These are phyloP conservation scores for Tetrapedia diversipes DNA, from an alignment of 2,888 invertebrate genomes.

Conservation along the genomic window DNA sequence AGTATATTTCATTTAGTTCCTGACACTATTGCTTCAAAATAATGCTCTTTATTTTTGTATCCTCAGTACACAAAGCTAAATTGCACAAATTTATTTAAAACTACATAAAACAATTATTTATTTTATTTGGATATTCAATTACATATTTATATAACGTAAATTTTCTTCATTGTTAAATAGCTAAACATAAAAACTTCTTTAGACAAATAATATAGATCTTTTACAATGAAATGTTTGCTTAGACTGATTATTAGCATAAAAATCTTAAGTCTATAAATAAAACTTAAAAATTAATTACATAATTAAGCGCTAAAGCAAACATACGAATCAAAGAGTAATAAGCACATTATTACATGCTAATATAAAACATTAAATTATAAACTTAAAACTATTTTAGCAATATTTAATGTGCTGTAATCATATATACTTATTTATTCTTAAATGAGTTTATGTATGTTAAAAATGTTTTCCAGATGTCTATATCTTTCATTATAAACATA, in stretches of 20 bases:
- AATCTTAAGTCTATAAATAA: neutral
- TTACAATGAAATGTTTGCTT: neutral
- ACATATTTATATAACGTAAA: neutral
- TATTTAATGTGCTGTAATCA: neutral
- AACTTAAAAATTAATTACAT: slow-evolving; percentile 33
- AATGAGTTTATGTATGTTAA: slow-evolving; percentile 19
- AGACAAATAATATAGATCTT: neutral
- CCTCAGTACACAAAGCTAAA: neutral
- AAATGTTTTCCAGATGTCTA: slow-evolving; percentile 44
- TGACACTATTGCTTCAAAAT: neutral
- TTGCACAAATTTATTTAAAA: neutral
- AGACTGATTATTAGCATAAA: neutral
- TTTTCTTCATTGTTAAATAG: neutral
- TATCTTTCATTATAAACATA: slow-evolving; percentile 41
- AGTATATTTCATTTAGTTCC: neutral
- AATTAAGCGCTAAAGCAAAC: slow-evolving; percentile 23
- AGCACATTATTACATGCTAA: neutral
- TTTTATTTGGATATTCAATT: neutral
- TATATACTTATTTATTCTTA: slow-evolving; percentile 9
- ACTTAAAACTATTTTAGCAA: neutral
- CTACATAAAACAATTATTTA: neutral
- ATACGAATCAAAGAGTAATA: slow-evolving; percentile 17
- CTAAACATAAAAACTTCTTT: neutral
- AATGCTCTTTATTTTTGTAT: neutral
- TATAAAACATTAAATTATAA: slow-evolving; percentile 26